A percentile compares a stretch with the other conserved stretches of the same genome.
Conservation (phyloP, 2,888 invertebrate species). For the Icerya purchasi region DNA sequence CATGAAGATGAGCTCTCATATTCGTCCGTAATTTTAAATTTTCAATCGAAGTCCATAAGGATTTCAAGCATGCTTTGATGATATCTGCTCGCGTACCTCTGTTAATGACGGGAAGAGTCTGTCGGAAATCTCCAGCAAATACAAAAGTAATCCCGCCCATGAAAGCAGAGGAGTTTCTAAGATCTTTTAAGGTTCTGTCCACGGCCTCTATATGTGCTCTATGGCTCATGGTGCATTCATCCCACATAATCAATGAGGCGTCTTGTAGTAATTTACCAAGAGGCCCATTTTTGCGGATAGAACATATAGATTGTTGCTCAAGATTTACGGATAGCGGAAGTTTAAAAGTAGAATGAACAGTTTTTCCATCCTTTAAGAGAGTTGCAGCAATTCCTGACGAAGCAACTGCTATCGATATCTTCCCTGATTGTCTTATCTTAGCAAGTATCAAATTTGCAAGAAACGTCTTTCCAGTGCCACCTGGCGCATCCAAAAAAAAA, state of each 20-base stretch:
- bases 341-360: background rate
- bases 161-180: background rate
- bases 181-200: background rate
- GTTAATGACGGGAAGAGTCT: background rate
- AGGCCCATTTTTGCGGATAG: no score
- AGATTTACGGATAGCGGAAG: background rate
- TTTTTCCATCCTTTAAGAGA: background rate
- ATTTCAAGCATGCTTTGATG: background rate
- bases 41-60: no score
- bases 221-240: constrained; percentile 2
- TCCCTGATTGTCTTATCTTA: no score
- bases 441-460: no score
- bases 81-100: background rate
- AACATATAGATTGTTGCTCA: no score
- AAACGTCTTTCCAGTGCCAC: no score
- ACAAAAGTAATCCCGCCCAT: constrained; percentile 3
- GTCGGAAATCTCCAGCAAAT: background rate
- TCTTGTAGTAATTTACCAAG: no score
- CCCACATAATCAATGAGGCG: constrained; percentile 2
- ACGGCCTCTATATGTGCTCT: background rate
- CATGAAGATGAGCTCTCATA: background rate
- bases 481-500: no score
- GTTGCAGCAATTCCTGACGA: background rate
- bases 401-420: background rate
- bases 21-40: background rate